Evolutionary conservation across 2,113 vertebrate species (phyloP), one percentile per base, ranked within the genome.

Genomic region (Perca flavescens): DNA sequence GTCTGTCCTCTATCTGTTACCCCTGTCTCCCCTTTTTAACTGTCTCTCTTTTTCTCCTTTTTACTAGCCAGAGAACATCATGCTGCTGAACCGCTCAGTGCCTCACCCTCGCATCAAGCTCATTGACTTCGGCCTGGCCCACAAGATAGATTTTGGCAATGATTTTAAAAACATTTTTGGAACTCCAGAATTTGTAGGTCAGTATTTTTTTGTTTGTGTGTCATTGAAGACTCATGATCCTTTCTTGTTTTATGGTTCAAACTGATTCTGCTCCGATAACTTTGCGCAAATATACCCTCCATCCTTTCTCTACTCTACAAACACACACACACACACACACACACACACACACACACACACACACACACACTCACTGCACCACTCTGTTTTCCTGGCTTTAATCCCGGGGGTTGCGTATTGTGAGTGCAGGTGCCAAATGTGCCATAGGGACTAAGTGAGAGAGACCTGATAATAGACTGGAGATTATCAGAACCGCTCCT

Each of bases 111-210:
- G 97, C 81, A 99, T 99, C 93, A 99, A 99, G 94, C 96, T 99
- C 92, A 99, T 99, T 68, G 98, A 99, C 95, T 99, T 99, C 54
- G 98, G 98, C 57, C 94, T 99, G 92, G 98, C 98, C 3, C 98
- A 99, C 93, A 99, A 98, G 96, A 99, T 99, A 53, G 97, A 99
- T 88, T 98, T 98, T 80, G 96, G 98, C 90, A 99, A 98, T 91
- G 98, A 99, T 92, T 99, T 99, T 90, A 99, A 99, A 94, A 99
- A 99, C 93, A 99, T 99, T 86, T 99, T 99, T 9, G 98, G 98
- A 78, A 99, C 98, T 0, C 98, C 98, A 3, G 98, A 99, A 86
- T 99, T 99, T 94, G 98, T 99, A 81, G 98, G 98, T 99, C 87
- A 96, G 97, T 96, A 62, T 87, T 47, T 60, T 31, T 49, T 36